Evolutionary conservation across 2,888 invertebrate species (phyloP).

Genomic region (Synergus gifuensis): DNA sequence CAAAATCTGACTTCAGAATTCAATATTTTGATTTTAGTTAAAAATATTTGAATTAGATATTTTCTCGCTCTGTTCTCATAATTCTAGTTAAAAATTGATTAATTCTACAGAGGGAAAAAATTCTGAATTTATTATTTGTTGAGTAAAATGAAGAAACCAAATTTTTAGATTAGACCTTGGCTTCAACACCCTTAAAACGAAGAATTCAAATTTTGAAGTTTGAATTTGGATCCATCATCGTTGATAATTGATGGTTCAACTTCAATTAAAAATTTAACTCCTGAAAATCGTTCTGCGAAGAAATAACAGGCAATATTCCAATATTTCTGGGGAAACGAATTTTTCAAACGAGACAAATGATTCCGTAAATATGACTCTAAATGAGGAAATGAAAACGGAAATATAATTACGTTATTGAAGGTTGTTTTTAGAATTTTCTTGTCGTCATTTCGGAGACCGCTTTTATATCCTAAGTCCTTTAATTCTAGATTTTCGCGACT

Average conservation of each 20-base stretch:
- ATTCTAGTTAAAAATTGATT: no score
- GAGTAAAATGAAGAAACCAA: no score
- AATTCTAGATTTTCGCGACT: constrained; percentile 34
- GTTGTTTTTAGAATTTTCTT: constrained; percentile 10
- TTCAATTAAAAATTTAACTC: background rate
- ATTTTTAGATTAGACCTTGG: no score
- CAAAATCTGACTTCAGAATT: no score
- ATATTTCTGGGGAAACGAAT: background rate
- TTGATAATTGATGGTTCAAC: background rate
- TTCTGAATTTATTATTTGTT: no score
- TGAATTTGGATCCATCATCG: background rate
- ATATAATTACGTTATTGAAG: constrained; percentile 4
- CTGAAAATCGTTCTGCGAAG: background rate
- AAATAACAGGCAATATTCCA: background rate
- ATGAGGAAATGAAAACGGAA: constrained; percentile 26
- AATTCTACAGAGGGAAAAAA: no score
- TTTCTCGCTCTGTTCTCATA: no score
- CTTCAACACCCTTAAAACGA: no score
- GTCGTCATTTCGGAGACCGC: background rate
- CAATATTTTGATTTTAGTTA: no score
- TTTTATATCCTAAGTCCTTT: constrained; percentile 18
- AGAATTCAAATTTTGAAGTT: background rate
- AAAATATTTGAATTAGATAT: no score
- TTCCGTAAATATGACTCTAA: background rate
- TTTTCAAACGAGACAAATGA: constrained; percentile 1